These are phyloP conservation scores for Myiotriccus ornatus DNA, from an alignment of 2,797 vertebrate species.

Conservation along the genomic window DNA sequence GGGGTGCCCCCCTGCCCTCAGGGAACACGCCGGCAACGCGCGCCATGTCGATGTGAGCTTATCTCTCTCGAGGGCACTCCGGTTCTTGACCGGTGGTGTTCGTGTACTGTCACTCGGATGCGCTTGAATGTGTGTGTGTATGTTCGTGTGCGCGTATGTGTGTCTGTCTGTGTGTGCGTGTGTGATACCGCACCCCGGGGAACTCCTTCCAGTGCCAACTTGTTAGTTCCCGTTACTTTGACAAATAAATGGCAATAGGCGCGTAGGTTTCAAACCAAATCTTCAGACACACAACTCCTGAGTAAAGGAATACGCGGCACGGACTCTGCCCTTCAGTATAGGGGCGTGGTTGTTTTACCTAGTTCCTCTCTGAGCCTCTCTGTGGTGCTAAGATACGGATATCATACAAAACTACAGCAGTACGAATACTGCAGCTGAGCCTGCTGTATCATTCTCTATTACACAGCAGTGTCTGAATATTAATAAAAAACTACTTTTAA, in stretches of 20 bases:
- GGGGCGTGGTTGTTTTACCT: not conserved
- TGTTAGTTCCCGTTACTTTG: not conserved
- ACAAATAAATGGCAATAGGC: not conserved
- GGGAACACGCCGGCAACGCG: fast-evolving
- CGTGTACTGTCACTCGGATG: no score
- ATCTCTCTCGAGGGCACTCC: not conserved
- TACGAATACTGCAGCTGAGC: not conserved
- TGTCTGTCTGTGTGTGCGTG: not conserved
- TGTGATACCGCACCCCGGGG: no score
- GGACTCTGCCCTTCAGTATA: not conserved
- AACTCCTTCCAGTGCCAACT: not conserved
- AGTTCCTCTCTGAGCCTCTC: not conserved
- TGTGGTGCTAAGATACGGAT: not conserved
- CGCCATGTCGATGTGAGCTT: fast-evolving
- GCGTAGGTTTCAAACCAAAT: not conserved
- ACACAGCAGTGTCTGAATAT: not conserved
- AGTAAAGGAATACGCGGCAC: not conserved
- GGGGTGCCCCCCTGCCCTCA: fast-evolving
- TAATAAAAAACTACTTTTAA: not conserved
- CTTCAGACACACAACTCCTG: not conserved
- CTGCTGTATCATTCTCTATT: not conserved
- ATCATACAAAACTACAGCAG: not conserved
- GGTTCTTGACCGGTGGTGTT: not conserved
- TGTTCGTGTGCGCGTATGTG: fast-evolving
- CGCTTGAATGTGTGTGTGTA: not conserved